Evolutionary conservation across 2,113 vertebrate species (phyloP).

Genomic region (Nesoenas mayeri): DNA sequence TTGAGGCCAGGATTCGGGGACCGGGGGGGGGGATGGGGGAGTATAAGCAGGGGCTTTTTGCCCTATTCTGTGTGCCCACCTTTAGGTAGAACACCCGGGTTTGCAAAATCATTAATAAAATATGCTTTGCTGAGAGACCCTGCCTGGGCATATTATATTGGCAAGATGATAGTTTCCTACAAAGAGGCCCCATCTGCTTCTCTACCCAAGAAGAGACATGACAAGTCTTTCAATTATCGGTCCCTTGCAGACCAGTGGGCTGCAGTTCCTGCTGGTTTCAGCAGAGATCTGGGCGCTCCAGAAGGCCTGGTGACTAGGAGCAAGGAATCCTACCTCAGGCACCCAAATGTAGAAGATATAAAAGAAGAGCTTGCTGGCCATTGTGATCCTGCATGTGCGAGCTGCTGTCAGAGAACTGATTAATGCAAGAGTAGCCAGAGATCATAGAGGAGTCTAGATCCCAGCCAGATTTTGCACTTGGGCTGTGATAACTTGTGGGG

Average conservation of each 20-base stretch:
- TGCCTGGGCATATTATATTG: no score
- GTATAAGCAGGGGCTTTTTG: no score
- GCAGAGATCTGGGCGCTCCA: not conserved
- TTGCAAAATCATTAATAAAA: no score
- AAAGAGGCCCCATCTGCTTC: not conserved
- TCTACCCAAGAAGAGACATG: not conserved
- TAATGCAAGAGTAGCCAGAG: not conserved
- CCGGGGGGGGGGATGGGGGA: no score
- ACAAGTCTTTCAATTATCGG: rapidly evolving
- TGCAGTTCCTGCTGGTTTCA: not conserved
- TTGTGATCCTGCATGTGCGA: not conserved
- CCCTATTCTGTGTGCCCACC: no score
- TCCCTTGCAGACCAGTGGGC: rapidly evolving
- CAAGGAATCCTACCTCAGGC: not conserved
- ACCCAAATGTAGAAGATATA: not conserved
- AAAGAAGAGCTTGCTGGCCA: not conserved
- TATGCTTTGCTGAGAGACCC: no score
- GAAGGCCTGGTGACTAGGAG: not conserved
- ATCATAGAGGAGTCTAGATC: not conserved
- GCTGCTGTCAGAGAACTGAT: not conserved
- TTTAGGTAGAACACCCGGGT: no score
- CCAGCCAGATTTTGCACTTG: not conserved
- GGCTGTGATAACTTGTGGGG: not conserved
- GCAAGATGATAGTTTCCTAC: no score
- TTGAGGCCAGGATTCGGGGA: no score